Conservation (phyloP, 2,888 invertebrate genomes). For the Linnaemya vulpina region DNA sequence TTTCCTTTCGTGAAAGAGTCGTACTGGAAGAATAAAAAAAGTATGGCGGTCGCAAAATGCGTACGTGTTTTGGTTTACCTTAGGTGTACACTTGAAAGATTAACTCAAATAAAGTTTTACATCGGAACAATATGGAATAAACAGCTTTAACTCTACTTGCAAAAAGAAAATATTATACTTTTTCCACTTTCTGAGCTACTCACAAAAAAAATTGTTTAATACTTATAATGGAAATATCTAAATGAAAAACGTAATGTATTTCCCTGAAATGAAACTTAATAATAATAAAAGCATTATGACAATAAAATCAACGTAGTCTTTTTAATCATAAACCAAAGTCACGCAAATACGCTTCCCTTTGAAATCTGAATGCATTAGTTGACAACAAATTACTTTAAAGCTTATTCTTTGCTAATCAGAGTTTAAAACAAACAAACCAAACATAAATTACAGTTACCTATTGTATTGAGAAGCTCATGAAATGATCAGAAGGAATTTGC, state of each 20-base stretch:
- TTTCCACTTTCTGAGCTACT: not conserved
- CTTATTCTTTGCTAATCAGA: not conserved
- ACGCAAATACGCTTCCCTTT: not conserved
- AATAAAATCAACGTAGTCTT: slow-evolving; percentile 2
- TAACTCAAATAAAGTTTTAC: not conserved
- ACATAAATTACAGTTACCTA: slow-evolving; percentile 8
- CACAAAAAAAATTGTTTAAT: not conserved
- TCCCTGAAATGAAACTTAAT: not conserved
- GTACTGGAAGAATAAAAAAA: not conserved
- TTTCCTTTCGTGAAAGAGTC: not conserved
- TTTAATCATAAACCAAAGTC: not conserved
- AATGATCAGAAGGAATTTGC: not conserved
- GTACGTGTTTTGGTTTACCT: not conserved
- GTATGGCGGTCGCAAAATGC: not conserved
- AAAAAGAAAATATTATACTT: not conserved
- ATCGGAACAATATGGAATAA: not conserved
- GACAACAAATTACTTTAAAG: not conserved
- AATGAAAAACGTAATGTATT: not conserved
- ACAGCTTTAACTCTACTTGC: not conserved
- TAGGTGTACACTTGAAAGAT: slow-evolving; percentile 2
- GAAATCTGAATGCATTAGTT: slow-evolving; percentile 3
- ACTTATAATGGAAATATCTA: slow-evolving; percentile 5
- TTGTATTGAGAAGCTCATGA: slow-evolving; percentile 1
- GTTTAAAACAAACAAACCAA: too few species aligned
- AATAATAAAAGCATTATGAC: not conserved